A percentile compares a stretch with the other conserved stretches of the same genome.
These are phyloP conservation scores for Neodontobutis hainanensis DNA, from an alignment of 2,113 vertebrate genomes.

Conservation along the genomic window DNA sequence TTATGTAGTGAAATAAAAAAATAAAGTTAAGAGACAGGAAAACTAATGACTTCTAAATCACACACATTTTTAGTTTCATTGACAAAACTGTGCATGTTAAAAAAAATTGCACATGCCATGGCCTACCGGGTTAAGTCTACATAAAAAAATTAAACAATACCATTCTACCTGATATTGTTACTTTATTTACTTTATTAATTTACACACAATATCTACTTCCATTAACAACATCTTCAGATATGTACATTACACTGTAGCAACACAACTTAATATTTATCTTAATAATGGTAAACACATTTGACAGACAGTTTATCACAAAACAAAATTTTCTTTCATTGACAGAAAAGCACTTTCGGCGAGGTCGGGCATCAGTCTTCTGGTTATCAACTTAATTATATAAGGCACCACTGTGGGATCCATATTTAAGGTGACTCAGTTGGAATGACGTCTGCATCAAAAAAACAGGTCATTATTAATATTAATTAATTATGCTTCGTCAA, in stretches of 20 bases:
- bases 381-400: too few relatives aligned
- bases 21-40: too few relatives aligned
- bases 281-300: slow-evolving; percentile 30
- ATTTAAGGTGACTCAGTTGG: slow-evolving; percentile 37
- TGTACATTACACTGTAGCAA: slow-evolving; percentile 1
- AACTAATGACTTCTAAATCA: too few relatives aligned
- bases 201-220: not conserved
- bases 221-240: not conserved
- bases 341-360: slow-evolving; percentile 37
- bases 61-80: too few relatives aligned
- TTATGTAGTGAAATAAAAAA: too few relatives aligned
- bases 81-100: too few relatives aligned
- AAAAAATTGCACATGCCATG: too few relatives aligned
- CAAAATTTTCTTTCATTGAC: slow-evolving; percentile 23
- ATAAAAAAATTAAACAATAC: too few relatives aligned
- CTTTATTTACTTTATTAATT: slow-evolving; percentile 30
- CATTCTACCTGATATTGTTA: not conserved
- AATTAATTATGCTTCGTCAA: not conserved
- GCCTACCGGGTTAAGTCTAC: too few relatives aligned
- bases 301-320: slow-evolving; percentile 31
- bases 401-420: slow-evolving; percentile 33
- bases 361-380: slow-evolving; percentile 42
- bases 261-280: slow-evolving; percentile 9
- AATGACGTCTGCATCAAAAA: slow-evolving; percentile 32
- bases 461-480: not conserved